These are phyloP conservation scores for Carollia perspicillata DNA, from an alignment of 2,113 vertebrate species.

Conservation along the genomic window DNA sequence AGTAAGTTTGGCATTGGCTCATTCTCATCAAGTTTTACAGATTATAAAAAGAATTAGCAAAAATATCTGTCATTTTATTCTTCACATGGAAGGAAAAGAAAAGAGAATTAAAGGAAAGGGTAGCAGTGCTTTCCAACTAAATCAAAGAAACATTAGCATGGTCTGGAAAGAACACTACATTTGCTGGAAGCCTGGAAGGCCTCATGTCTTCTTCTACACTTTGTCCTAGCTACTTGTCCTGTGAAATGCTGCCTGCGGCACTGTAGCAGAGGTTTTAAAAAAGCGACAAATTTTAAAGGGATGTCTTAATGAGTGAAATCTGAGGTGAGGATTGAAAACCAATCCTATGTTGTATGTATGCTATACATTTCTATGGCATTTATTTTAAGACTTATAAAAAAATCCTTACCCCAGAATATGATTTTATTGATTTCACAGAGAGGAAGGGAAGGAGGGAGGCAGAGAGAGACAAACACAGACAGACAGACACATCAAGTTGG, in stretches of 20 bases:
- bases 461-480: too few species aligned
- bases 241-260: neutral
- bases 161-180: neutral
- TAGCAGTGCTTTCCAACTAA: neutral
- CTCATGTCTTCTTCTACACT: neutral
- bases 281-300: neutral
- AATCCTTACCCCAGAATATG: too few species aligned
- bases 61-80: neutral
- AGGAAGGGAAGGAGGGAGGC: too few species aligned
- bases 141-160: neutral
- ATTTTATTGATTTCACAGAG: too few species aligned
- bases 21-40: constrained; percentile 28
- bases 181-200: neutral
- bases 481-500: too few species aligned
- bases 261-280: neutral
- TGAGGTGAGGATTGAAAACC: neutral
- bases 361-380: neutral
- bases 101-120: constrained; percentile 6
- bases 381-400: neutral
- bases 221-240: neutral
- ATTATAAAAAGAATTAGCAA: constrained; percentile 16
- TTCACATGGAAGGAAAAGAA: neutral
- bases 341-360: neutral
- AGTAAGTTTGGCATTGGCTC: neutral
- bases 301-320: constrained; percentile 2